Evolutionary conservation across 1,140 invertebrate genomes (phyloP), one percentile per base, ranked within the genome.

Genomic region (Elymnias hypermnestra): DNA sequence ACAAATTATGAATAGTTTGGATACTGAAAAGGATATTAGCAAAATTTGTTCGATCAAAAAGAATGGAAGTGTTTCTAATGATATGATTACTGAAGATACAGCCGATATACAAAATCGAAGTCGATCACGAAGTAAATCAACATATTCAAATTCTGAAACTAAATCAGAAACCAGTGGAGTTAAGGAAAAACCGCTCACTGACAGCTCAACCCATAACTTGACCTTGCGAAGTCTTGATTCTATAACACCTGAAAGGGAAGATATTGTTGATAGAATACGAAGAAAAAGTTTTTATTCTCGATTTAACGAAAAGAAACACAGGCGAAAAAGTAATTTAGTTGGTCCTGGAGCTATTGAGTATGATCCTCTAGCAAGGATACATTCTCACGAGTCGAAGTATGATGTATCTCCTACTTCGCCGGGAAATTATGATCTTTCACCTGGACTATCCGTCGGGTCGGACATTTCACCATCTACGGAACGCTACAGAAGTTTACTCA

Each of bases 271-370:
- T 63, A 88, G 95, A 54, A 97, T 97, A 50, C 88, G 93, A 55
- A 88, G 95, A 10, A 95, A 95, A 71, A 96, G 94, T 72, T 97
- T 95, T 77, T 97, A 96, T 66, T 92, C 92, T 2, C 88, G 94
- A 44, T 96, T 96, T 66, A 96, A 96, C 62, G 93, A 94, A 60
- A 90, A 92, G 59, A 93, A 92, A 69, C 88, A 89, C 28, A 88
- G 91, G 40, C 82, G 89, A 51, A 89, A 89, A 57, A 89, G 88
- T 63, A 88, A 67, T 58, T 83, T 90, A 49, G 89, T 90, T 5
- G 89, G 88, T 38, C 89, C 89, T 0, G 83, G 84, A 14, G 85
- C 84, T 1, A 57, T 70, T 13, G 86, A 87, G 44, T 87, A 87
- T 51, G 84, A 83, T 48, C 84, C 86, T 3, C 55, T 85, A 9